Conservation (phyloP, 2,797 vertebrate genomes). For the Apodemus agrarius region DNA sequence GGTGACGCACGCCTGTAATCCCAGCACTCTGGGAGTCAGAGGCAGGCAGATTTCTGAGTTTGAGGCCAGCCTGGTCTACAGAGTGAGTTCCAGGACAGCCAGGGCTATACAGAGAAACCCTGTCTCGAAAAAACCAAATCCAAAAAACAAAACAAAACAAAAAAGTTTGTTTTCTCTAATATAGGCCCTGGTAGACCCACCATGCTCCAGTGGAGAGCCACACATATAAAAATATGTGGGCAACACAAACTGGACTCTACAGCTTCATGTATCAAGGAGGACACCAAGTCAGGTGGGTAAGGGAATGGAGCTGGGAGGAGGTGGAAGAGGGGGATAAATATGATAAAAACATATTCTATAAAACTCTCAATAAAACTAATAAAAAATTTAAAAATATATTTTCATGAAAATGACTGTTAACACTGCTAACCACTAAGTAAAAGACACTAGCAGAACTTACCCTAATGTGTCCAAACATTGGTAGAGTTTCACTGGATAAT, state of each 20-base stretch:
- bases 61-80: no score
- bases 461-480: conserved; percentile 75
- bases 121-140: no score
- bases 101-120: no score
- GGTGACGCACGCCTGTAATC: no score
- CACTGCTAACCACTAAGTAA: neutral
- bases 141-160: no score
- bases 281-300: neutral
- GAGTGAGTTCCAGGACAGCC: no score
- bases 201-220: neutral
- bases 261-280: neutral
- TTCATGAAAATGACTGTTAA: neutral
- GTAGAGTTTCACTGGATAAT: conserved; percentile 60
- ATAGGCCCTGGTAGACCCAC: neutral
- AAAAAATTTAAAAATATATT: neutral
- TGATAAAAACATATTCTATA: neutral
- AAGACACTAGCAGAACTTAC: conserved; percentile 78
- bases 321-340: neutral
- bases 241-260: neutral
- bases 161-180: neutral
- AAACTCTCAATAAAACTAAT: neutral
- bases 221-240: neutral
- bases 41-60: no score
- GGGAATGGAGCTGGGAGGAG: neutral
- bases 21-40: no score